Evolutionary conservation across 2,797 vertebrate genomes (phyloP).

Genomic region (Anolis apletophallus): DNA sequence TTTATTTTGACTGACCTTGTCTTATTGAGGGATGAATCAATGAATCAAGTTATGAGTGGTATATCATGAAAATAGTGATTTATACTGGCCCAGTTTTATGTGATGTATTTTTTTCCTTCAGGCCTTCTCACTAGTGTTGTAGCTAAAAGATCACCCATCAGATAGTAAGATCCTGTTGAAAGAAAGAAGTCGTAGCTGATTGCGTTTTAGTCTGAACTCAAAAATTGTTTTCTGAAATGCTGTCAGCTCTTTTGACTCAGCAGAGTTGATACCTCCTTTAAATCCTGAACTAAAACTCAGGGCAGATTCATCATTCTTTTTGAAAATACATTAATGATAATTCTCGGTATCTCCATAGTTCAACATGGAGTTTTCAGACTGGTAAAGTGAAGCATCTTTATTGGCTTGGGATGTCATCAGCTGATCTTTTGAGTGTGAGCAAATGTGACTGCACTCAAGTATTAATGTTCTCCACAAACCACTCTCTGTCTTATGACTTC

Average conservation of each 20-base stretch:
- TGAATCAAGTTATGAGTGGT: constrained; percentile 79
- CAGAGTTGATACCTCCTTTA: too few species aligned
- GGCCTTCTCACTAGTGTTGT: constrained; percentile 69
- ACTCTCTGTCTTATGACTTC: too few species aligned
- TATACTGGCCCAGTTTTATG: constrained; percentile 75
- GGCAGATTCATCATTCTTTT: too few species aligned
- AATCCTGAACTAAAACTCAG: too few species aligned
- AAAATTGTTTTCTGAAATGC: too few species aligned
- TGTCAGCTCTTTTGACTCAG: too few species aligned
- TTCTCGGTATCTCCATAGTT: not conserved
- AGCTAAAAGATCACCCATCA: constrained; percentile 75
- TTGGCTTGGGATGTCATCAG: not conserved
- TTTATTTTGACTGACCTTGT: constrained; percentile 79
- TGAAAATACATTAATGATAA: not conserved
- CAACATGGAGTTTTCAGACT: not conserved
- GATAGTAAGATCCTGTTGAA: constrained; percentile 51
- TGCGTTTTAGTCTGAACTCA: too few species aligned
- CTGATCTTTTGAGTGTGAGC: not conserved
- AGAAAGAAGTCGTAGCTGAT: constrained; percentile 44
- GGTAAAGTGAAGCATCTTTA: not conserved
- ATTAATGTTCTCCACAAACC: too few species aligned
- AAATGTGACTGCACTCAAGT: too few species aligned
- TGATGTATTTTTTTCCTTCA: constrained; percentile 75
- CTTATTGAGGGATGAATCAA: constrained; percentile 78
- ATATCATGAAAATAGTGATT: constrained; percentile 81